Conservation (phyloP, 2,888 invertebrate species). For the Ctena decussata region DNA sequence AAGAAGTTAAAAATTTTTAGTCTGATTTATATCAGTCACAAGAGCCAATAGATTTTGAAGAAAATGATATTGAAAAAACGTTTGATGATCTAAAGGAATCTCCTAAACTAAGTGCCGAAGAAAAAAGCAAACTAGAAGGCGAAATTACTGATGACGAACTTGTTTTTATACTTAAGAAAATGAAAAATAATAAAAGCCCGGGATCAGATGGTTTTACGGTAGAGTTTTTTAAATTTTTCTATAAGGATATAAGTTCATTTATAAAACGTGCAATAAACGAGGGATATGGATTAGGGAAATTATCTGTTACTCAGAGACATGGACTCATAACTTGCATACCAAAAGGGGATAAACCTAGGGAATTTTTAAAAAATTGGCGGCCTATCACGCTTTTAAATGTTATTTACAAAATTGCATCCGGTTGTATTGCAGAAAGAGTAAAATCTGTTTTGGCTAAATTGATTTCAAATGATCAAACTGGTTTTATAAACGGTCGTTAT, state of each 20-base stretch:
- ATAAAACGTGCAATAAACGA: not conserved
- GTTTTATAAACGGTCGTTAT: not conserved
- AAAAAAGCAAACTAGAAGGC: not conserved
- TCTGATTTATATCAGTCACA: too few relatives aligned
- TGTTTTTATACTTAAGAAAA: not conserved
- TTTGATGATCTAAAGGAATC: not conserved
- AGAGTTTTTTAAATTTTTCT: not conserved
- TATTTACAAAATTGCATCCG: constrained; percentile 21
- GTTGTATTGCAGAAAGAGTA: not conserved
- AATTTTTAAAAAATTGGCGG: constrained; percentile 21
- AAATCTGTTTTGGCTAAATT: not conserved
- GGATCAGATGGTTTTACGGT: not conserved
- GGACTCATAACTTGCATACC: not conserved
- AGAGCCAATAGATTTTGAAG: not conserved
- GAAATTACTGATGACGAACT: not conserved
- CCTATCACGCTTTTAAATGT: constrained; percentile 22
- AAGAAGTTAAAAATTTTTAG: too few relatives aligned
- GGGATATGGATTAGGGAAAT: not conserved
- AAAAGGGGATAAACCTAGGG: not conserved
- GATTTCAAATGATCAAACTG: constrained; percentile 18
- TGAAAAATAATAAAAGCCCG: not conserved
- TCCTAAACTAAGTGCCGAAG: not conserved
- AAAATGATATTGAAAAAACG: not conserved
- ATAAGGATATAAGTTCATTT: not conserved
- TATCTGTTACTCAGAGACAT: too few relatives aligned